Conservation (phyloP, 2,113 vertebrate genomes). For the Thoracochromis brauschi region DNA sequence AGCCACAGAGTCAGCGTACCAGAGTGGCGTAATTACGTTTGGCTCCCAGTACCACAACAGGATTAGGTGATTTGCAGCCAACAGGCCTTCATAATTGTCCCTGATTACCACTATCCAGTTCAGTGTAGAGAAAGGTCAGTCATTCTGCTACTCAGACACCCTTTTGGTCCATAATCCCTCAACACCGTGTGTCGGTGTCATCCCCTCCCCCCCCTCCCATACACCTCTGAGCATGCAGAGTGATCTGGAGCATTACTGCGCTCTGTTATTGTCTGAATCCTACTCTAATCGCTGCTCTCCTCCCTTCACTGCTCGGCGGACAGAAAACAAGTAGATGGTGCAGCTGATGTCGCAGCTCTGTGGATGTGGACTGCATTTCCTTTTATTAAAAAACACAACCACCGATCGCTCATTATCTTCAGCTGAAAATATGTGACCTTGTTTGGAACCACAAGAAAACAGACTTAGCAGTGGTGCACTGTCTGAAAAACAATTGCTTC, state of each 20-base stretch:
- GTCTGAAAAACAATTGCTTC: slow-evolving; percentile 70
- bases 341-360: not conserved
- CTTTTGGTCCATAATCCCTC: slow-evolving; percentile 50
- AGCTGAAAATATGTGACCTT: slow-evolving; percentile 36
- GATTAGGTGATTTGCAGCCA: slow-evolving; percentile 62
- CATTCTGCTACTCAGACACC: slow-evolving; percentile 51
- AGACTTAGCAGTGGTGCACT: slow-evolving; percentile 43
- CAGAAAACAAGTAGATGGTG: not conserved
- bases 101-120: slow-evolving; percentile 56
- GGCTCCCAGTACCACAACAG: slow-evolving; percentile 50
- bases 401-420: slow-evolving; percentile 33
- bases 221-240: not conserved
- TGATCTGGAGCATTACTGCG: not conserved
- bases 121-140: slow-evolving; percentile 55
- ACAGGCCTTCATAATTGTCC: slow-evolving; percentile 63
- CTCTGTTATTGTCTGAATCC: slow-evolving; percentile 22
- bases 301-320: not conserved
- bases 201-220: not conserved
- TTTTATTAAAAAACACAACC: not conserved
- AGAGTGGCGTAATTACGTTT: slow-evolving; percentile 58
- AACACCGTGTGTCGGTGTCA: not conserved
- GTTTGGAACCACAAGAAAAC: slow-evolving; percentile 54
- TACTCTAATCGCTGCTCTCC: slow-evolving; percentile 11
- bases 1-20: slow-evolving; percentile 22
- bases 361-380: slow-evolving; percentile 22